A percentile compares a stretch with the other conserved stretches of the same genome.
These are phyloP conservation scores for Stenodema calcarata DNA, from an alignment of 2,888 invertebrate genomes.

Conservation along the genomic window DNA sequence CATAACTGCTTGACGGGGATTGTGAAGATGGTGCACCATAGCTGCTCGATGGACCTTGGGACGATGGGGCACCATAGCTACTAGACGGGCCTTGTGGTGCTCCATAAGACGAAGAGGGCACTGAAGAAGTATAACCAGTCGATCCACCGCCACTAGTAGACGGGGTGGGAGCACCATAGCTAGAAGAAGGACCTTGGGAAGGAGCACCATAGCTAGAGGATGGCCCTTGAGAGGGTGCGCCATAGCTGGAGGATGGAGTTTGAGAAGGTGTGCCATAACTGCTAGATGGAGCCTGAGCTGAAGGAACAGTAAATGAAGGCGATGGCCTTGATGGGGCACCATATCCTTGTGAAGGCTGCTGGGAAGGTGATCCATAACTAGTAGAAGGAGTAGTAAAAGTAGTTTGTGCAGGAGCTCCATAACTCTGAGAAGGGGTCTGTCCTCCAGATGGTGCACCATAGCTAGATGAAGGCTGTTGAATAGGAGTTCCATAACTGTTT, in stretches of 20 bases:
- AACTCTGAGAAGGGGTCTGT: slow-evolving; percentile 29
- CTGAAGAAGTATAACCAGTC: neutral
- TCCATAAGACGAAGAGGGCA: slow-evolving; percentile 39
- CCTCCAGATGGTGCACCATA: slow-evolving; percentile 50
- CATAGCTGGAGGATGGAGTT: slow-evolving; percentile 10
- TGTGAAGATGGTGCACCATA: slow-evolving; percentile 50
- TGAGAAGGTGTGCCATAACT: slow-evolving; percentile 47
- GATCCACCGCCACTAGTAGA: neutral
- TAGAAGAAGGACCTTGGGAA: slow-evolving; percentile 49
- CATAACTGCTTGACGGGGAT: slow-evolving; percentile 39
- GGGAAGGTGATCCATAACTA: slow-evolving; percentile 58
- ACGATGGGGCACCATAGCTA: slow-evolving; percentile 33
- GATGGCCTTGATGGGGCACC: slow-evolving; percentile 44
- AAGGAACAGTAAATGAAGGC: neutral
- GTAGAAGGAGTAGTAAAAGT: slow-evolving; percentile 51
- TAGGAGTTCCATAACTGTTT: slow-evolving; percentile 52
- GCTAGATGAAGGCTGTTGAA: slow-evolving; percentile 50
- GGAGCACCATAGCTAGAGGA: slow-evolving; percentile 53
- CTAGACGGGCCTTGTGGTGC: slow-evolving; percentile 45
- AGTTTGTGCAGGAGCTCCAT: slow-evolving; percentile 44
- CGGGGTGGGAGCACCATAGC: slow-evolving; percentile 55
- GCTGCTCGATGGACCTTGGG: neutral
- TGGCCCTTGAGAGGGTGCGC: slow-evolving; percentile 12
- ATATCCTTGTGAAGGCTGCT: slow-evolving; percentile 49
- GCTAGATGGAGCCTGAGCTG: slow-evolving; percentile 48